A percentile compares a stretch with the other conserved stretches of the same genome.
Conservation (phyloP, 2,113 vertebrate species). For the Albula glossodonta region DNA sequence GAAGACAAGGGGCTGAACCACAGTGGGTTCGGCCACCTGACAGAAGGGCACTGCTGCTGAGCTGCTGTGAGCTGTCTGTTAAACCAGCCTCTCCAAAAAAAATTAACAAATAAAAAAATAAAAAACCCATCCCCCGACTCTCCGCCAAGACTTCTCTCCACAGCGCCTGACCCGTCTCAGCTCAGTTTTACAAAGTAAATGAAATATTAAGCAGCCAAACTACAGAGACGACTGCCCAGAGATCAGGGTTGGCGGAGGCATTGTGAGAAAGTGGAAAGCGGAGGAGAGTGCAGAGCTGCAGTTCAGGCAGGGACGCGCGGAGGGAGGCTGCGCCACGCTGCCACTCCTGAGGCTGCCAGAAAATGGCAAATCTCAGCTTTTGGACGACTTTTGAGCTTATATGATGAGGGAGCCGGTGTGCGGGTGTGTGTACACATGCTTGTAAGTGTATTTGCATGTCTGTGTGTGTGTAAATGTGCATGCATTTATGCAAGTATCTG, state of each 20-base stretch:
- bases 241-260: not conserved
- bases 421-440: not conserved
- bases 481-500: not conserved
- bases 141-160: not conserved
- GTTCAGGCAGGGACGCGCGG: not conserved
- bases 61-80: not conserved
- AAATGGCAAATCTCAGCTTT: not conserved
- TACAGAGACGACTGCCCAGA: not conserved
- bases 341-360: not conserved
- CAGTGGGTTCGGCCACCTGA: slow-evolving; percentile 1
- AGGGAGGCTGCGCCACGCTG: not conserved
- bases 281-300: not conserved
- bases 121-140: not conserved
- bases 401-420: slow-evolving; percentile 19
- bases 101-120: too few species aligned
- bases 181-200: slow-evolving; percentile 17
- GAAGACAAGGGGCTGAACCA: not conserved
- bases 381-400: not conserved
- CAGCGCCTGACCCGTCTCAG: not conserved
- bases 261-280: not conserved
- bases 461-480: slow-evolving; percentile 38
- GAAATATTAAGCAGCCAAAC: slow-evolving; percentile 18
- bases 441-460: not conserved
- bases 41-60: not conserved
- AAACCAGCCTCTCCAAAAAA: slow-evolving; percentile 3